Evolutionary conservation across 2,797 vertebrate species (phyloP).

Genomic region (Hipposideros larvatus): DNA sequence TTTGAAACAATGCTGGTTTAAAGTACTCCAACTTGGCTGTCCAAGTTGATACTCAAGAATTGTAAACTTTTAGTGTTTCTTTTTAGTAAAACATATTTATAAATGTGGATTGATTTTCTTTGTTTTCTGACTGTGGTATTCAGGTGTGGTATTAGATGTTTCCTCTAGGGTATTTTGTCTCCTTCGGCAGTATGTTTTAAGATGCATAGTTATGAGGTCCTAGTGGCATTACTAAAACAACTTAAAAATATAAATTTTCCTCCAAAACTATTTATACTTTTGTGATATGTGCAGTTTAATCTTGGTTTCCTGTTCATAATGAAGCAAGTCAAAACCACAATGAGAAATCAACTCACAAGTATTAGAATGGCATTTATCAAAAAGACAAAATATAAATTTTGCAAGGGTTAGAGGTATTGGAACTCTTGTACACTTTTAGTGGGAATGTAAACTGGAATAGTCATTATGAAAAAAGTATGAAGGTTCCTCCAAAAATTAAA

Average conservation of each 20-base stretch:
- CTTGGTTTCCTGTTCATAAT: background rate
- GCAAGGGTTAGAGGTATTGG: background rate
- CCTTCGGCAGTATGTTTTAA: background rate
- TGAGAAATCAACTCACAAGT: background rate
- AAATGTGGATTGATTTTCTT: background rate
- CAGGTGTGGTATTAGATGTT: background rate
- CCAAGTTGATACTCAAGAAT: background rate
- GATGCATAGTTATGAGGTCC: background rate
- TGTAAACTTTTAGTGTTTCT: background rate
- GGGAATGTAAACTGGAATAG: background rate
- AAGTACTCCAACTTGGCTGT: background rate
- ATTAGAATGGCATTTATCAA: background rate
- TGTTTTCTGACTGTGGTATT: background rate
- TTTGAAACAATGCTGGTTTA: background rate
- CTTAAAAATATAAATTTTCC: background rate
- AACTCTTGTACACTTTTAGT: background rate
- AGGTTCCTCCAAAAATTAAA: background rate
- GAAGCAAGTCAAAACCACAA: background rate
- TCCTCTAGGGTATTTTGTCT: background rate
- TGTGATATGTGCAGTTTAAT: background rate
- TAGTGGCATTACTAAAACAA: background rate
- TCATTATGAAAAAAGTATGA: background rate
- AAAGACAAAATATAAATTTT: background rate
- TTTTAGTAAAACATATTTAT: background rate
- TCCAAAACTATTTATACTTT: background rate